Evolutionary conservation across 2,113 vertebrate species (phyloP).

Genomic region (Amia ocellicauda): DNA sequence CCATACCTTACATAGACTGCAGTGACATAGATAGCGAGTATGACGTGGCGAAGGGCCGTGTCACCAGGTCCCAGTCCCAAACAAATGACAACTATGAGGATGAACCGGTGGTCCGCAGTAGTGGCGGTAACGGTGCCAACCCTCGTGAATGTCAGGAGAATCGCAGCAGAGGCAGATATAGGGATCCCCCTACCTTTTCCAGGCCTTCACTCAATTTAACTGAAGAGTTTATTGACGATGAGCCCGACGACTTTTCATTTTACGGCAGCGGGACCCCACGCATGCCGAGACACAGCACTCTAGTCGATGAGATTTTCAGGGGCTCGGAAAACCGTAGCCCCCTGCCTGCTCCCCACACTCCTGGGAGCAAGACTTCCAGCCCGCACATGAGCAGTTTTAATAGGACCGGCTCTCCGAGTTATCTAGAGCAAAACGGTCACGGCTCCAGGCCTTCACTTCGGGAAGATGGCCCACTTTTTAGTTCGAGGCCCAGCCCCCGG

Average conservation of each 20-base stretch:
- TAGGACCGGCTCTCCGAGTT: slow-evolving; percentile 60
- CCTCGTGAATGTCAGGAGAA: slow-evolving; percentile 67
- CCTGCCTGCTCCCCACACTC: slow-evolving; percentile 50
- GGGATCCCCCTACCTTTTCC: slow-evolving; percentile 63
- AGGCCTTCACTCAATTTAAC: slow-evolving; percentile 57
- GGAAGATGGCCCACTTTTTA: slow-evolving; percentile 40
- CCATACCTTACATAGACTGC: slow-evolving; percentile 84
- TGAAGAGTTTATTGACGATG: slow-evolving; percentile 62
- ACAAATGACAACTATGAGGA: slow-evolving; percentile 77
- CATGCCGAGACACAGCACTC: slow-evolving; percentile 66
- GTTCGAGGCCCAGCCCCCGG: slow-evolving; percentile 16
- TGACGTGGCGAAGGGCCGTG: slow-evolving; percentile 68
- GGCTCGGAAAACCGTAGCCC: slow-evolving; percentile 60
- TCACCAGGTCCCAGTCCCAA: slow-evolving; percentile 69
- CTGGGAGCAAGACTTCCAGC: slow-evolving; percentile 66
- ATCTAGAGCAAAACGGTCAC: slow-evolving; percentile 73
- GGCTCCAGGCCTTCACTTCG: slow-evolving; percentile 33
- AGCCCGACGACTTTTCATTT: slow-evolving; percentile 61
- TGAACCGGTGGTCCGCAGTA: slow-evolving; percentile 55
- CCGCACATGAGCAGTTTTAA: slow-evolving; percentile 59
- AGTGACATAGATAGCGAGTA: slow-evolving; percentile 83
- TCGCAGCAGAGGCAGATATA: slow-evolving; percentile 48
- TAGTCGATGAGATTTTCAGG: slow-evolving; percentile 64
- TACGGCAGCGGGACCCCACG: slow-evolving; percentile 58
- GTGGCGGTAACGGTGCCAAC: slow-evolving; percentile 32